phyloP scores from a whole-genome alignment of 92 coral and sea anemone genomes.

The Umimayanthus chanpuru region DNA sequence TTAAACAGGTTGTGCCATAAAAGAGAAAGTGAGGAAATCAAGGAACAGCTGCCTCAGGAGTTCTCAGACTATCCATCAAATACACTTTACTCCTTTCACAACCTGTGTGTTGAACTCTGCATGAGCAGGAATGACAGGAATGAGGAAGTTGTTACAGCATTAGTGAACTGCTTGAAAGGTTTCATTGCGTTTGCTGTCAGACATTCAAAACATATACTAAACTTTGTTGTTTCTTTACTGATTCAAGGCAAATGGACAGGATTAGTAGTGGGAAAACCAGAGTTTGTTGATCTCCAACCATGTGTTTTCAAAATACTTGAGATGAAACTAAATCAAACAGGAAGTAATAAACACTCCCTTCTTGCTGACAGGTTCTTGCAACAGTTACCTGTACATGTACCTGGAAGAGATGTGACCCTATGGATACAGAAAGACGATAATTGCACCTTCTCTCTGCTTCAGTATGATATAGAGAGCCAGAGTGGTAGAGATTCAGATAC shows the following conservation, averaged over 20 bases:
- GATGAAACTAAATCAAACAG: background rate
- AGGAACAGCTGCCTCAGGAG: background rate
- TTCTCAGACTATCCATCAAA: background rate
- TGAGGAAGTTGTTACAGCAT: background rate
- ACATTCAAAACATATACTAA: too few species aligned
- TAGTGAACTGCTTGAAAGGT: background rate
- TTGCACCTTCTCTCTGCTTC: background rate
- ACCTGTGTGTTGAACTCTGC: background rate
- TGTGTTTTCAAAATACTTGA: background rate
- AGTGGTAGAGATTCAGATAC: too few species aligned
- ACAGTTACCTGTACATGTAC: background rate
- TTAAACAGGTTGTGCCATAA: background rate
- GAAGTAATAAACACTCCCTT: background rate
- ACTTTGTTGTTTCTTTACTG: too few species aligned
- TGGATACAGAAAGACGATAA: background rate
- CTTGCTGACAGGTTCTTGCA: background rate
- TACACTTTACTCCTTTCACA: background rate
- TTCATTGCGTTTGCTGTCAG: background rate
- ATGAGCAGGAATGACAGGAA: background rate
- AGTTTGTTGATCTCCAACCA: background rate
- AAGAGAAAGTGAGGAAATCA: background rate
- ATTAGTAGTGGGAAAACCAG: too few species aligned
- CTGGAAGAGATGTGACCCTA: accelerated
- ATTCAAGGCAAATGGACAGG: too few species aligned
- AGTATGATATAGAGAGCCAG: background rate